Base-by-base conservation (phyloP, 2,888 invertebrate genomes). In the Psylliodes chrysocephalus region DNA sequence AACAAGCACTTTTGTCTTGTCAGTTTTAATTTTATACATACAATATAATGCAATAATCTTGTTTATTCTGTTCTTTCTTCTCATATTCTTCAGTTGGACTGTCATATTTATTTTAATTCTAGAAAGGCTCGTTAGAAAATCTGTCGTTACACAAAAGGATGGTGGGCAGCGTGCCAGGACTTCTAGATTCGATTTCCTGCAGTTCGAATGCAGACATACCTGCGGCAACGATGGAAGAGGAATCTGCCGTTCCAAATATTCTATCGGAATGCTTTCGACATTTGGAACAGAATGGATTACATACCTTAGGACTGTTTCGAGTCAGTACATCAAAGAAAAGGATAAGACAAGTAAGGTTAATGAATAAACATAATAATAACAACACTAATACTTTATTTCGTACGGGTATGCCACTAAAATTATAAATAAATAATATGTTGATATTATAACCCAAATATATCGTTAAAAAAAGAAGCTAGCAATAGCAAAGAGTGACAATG, bases 251-350 rank as follows among this genome's bases (percentile, higher is more conserved):
- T 12, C 96, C 96, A 0, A 86, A 87, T 22, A 86, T 96, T 70
- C 90, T 96, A 35, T 86, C 86, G 61, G 89, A 90, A 68, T 96
- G 96, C 79, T 89, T 95, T 65, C 87, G 89, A 71, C 93, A 95
- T 82, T 86, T 96, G 67, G 90, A 95, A 78, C 85, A 87, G 55
- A 87, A 92, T 74, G 96, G 95, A 19, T 85, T 96, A 44, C 88
- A 90, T 75, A 94, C 93, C 40, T 86, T 95, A 14, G 97, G 97
- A 1, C 90, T 97, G 64, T 97, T 97, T 84, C 87, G 96, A 71
- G 95, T 96, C 46, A 94, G 95, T 69, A 91, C 95, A 30, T 95
- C 96, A 2, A 95, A 94, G 82, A 96, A 95, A 81, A 86, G 96
- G 79, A 93, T 95, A 40, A 87, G 95, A 82, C 94, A 96, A 90